Evolutionary conservation across 2,797 vertebrate species (phyloP).

Genomic region (Pogoniulus pusillus): DNA sequence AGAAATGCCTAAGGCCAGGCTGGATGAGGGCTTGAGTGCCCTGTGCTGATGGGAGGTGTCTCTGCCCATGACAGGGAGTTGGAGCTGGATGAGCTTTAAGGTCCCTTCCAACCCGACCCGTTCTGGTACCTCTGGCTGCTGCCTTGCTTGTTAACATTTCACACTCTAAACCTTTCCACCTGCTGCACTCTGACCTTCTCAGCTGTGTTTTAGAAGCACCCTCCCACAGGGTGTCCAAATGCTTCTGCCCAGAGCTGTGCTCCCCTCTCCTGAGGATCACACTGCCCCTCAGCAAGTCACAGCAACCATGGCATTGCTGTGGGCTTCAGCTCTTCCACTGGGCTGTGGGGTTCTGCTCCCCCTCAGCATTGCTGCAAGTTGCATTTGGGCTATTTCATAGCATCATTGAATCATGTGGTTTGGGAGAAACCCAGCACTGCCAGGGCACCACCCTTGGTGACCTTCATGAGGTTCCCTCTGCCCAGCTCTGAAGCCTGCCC

Average conservation of each 20-base stretch:
- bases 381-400: background rate
- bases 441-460: too few relatives aligned
- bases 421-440: too few relatives aligned
- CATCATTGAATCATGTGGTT: too few relatives aligned
- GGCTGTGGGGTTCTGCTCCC: background rate
- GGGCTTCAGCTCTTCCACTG: too few relatives aligned
- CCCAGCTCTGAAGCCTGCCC: too few relatives aligned
- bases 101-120: too few relatives aligned
- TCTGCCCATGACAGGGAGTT: too few relatives aligned
- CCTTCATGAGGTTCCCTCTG: too few relatives aligned
- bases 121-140: background rate
- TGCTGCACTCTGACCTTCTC: background rate
- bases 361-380: background rate
- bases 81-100: too few relatives aligned
- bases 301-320: background rate
- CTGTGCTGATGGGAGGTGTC: too few relatives aligned
- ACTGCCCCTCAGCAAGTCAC: background rate
- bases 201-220: conserved; percentile 2
- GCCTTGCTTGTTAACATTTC: background rate
- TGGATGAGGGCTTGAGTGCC: too few relatives aligned
- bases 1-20: too few relatives aligned
- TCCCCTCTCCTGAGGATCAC: background rate
- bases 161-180: background rate
- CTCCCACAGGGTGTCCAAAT: background rate
- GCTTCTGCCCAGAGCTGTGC: conserved; percentile 40